Base-by-base conservation (phyloP, 2,797 vertebrate genomes). In the Gastrophryne carolinensis region DNA sequence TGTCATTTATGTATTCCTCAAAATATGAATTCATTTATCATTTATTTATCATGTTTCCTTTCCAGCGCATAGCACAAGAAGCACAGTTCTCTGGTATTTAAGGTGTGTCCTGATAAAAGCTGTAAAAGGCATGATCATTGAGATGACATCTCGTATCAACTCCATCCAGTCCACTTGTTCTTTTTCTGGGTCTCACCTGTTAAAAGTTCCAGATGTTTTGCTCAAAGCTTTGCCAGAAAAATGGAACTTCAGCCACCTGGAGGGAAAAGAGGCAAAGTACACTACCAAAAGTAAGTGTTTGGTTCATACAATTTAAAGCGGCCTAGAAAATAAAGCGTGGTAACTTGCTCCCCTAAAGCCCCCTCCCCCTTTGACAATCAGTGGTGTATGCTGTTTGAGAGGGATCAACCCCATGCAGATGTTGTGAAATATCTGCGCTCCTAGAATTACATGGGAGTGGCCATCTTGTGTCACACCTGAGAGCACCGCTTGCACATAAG, bases 161-260 rank as follows among this genome's bases (percentile, higher is more conserved):
- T 85, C 82, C 1, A 88, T 87, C 86, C 93, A 93, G 73, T 82
- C 84, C 34, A 78, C 93, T 73, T 89, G 90, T 77, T 83, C 66
- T 12, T 80, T 84, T 62, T 85, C 82, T 3, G 80, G 81, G 52
- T 79, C 82, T 30, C 83, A 86, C 63, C 91, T 86, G 76, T 84
- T 75, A 70, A 85, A 78, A 44, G 44, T 94, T 82, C 93, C 94
- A 30, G 90, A 93, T 78, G 82, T 78, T 56, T 80, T 99, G 70
- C 83, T 93, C 71, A 85, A 89, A 63, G 95, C 92, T 13, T 82
- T 98, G 81, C 96, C 97, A 0, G 94, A 89, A 79, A 93, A 94
- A 68, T 99, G 96, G 96, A 94, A 93, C 84, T 97, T 95, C 56
- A 80, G 75, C 10, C 13, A 29, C 82, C 90, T 21, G 80, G 80